Evolutionary conservation across 2,888 invertebrate genomes (phyloP).

Genomic region (Hypsopygia costalis): DNA sequence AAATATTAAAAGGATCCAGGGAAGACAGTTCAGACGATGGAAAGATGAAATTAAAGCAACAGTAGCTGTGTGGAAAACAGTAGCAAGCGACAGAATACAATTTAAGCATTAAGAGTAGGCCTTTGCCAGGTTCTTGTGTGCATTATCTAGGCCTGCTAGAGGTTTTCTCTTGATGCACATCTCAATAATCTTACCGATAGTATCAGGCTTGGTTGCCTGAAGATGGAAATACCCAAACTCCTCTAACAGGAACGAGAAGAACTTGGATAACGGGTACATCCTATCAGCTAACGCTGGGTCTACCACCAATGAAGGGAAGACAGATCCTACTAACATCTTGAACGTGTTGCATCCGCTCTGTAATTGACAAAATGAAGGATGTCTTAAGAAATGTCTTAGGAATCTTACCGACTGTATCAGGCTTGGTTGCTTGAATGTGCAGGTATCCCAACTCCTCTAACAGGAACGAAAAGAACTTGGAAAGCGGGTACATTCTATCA

Average conservation of each 20-base stretch:
- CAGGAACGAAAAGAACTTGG: constrained; percentile 22
- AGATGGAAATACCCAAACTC: constrained; percentile 82
- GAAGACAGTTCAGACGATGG: too few relatives aligned
- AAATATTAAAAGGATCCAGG: too few relatives aligned
- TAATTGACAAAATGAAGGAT: too few relatives aligned
- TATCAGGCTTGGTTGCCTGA: constrained; percentile 94
- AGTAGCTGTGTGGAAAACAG: too few relatives aligned
- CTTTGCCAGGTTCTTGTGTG: too few relatives aligned
- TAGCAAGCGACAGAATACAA: too few relatives aligned
- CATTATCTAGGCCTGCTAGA: too few relatives aligned
- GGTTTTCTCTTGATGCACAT: too few relatives aligned
- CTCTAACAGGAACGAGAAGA: constrained; percentile 36
- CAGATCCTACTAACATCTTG: constrained; percentile 52
- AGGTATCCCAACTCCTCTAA: constrained; percentile 60
- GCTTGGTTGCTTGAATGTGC: constrained; percentile 92
- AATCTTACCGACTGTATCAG: constrained; percentile 86
- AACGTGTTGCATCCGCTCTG: constrained; percentile 35
- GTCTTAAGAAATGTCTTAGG: too few relatives aligned
- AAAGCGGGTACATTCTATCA: constrained; percentile 48
- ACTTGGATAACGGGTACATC: constrained; percentile 65
- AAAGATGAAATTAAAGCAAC: too few relatives aligned
- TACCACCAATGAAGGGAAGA: constrained; percentile 74
- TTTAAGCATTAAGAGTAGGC: too few relatives aligned
- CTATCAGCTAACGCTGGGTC: constrained; percentile 64
- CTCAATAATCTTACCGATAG: constrained; percentile 89